These are phyloP conservation scores for Hafferia zeledoni DNA, from an alignment of 2,797 vertebrate species.

Conservation along the genomic window DNA sequence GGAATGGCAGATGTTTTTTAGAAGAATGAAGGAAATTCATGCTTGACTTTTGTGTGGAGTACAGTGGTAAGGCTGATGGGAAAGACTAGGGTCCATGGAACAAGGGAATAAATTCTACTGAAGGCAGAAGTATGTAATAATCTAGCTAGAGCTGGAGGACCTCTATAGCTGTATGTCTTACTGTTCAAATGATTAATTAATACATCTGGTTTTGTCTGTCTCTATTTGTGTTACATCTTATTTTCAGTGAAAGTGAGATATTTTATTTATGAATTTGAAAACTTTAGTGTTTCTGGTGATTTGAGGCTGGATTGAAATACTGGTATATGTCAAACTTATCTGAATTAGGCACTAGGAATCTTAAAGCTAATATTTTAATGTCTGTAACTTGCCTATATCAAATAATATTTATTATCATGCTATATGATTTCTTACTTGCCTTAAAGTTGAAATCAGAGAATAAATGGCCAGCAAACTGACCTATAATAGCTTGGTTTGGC, in stretches of 20 bases:
- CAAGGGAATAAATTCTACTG: neutral
- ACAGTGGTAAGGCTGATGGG: neutral
- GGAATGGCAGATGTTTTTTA: neutral
- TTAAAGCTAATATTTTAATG: neutral
- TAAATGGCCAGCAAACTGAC: neutral
- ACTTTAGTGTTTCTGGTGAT: neutral
- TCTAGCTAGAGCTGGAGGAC: neutral
- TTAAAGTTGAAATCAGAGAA: neutral
- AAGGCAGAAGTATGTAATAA: neutral
- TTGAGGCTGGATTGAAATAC: neutral
- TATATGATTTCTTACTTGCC: neutral
- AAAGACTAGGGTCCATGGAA: too few relatives aligned
- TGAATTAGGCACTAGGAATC: neutral
- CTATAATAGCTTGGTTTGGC: neutral
- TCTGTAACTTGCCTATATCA: neutral
- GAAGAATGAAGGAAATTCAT: neutral
- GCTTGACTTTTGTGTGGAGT: neutral
- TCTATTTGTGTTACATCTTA: neutral
- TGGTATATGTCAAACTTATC: neutral
- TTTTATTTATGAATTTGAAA: neutral
- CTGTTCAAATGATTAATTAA: neutral
- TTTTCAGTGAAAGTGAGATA: neutral
- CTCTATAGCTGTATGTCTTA: neutral
- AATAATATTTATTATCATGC: neutral
- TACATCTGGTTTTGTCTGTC: rapidly evolving